These are phyloP conservation scores for Brotula barbata DNA, from an alignment of 2,797 vertebrate genomes.

Conservation along the genomic window DNA sequence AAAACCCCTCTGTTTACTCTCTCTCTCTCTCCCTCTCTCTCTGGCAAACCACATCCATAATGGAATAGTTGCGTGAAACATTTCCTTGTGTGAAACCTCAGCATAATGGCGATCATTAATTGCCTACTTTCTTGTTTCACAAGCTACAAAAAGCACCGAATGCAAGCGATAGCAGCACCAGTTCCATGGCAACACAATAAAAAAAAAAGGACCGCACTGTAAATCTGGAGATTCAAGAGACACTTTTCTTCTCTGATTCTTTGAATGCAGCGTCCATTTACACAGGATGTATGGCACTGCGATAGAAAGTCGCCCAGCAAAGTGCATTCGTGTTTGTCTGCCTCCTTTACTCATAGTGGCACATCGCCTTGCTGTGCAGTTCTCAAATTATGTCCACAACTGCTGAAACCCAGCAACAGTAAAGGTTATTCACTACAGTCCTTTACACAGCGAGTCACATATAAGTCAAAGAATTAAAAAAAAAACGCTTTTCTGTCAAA, in stretches of 20 bases:
- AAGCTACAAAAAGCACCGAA: constrained; percentile 18
- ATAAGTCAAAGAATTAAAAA: too few relatives aligned
- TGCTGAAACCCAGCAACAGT: constrained; percentile 2
- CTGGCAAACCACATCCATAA: constrained; percentile 6
- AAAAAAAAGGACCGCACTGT: constrained; percentile 20
- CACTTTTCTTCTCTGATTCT: constrained; percentile 5
- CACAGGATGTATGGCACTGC: neutral
- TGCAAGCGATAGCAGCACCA: neutral
- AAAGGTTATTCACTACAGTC: neutral
- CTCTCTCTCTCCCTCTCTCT: too few relatives aligned
- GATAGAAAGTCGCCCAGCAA: neutral
- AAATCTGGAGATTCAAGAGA: constrained; percentile 10
- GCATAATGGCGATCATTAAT: constrained; percentile 1
- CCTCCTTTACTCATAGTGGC: constrained; percentile 9
- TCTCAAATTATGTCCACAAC: neutral
- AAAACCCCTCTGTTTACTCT: constrained; percentile 8
- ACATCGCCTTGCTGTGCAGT: neutral
- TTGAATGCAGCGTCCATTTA: constrained; percentile 11
- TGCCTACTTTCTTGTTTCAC: constrained; percentile 5
- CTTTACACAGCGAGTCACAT: neutral
- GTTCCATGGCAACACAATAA: constrained; percentile 23
- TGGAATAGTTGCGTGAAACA: constrained; percentile 3
- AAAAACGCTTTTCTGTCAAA: too few relatives aligned
- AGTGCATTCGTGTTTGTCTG: neutral
- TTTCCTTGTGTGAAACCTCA: constrained; percentile 11